Percentiles rank a stretch among this genome's conserved stretches.
phyloP scores from a whole-genome alignment of 53 echinoderm and acorn worm species.

The Pentamera pediparva region DNA sequence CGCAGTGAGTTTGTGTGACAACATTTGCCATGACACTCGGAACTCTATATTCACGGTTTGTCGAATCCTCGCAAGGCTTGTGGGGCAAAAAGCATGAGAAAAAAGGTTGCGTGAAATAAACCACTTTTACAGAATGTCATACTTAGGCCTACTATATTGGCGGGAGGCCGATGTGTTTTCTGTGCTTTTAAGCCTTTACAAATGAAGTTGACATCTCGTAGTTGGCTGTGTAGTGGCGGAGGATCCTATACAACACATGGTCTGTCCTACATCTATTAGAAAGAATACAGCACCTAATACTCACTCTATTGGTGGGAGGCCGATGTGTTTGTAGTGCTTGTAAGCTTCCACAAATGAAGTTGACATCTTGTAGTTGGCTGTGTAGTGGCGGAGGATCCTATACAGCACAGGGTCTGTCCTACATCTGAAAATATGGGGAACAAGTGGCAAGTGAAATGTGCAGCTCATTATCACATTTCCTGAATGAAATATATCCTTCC shows the following conservation, averaged over 20 bases:
- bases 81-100: too few species aligned
- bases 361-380: conserved; percentile 70
- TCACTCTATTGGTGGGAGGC: conserved; percentile 93
- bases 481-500: too few species aligned
- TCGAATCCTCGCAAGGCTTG: too few species aligned
- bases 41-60: too few species aligned
- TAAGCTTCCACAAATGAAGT: conserved; percentile 65
- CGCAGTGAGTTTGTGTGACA: too few species aligned
- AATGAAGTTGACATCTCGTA: conserved; percentile 67
- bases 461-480: too few species aligned
- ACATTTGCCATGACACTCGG: too few species aligned
- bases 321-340: conserved; percentile 94
- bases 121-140: too few species aligned
- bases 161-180: conserved; percentile 87
- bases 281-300: conserved; percentile 18
- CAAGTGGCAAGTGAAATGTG: neutral
- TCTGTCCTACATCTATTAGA: conserved; percentile 69
- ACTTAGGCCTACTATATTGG: conserved; percentile 87
- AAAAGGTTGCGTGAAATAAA: too few species aligned
- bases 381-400: conserved; percentile 80
- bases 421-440: conserved; percentile 47
- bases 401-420: conserved; percentile 76
- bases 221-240: conserved; percentile 77
- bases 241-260: conserved; percentile 74
- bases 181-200: conserved; percentile 81